Evolutionary conservation across 1,140 invertebrate species (phyloP).

Genomic region (Aphelinus certus): DNA sequence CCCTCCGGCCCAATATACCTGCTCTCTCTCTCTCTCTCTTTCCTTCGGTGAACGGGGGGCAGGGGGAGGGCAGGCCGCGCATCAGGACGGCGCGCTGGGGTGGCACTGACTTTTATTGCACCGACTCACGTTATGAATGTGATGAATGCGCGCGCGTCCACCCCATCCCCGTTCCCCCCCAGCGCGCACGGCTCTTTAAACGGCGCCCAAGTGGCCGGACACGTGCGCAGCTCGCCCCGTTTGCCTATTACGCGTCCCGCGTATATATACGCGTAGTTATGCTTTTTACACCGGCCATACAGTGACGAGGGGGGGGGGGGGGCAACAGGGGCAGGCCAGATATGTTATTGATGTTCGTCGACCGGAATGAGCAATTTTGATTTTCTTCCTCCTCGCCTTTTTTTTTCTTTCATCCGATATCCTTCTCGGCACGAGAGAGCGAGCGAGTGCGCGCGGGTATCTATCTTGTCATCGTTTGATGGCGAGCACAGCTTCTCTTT

Average conservation of each 20-base stretch:
- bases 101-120: conserved; percentile 49
- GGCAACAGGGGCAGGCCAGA: neutral
- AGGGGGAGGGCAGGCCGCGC: neutral
- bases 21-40: neutral
- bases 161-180: conserved; percentile 29
- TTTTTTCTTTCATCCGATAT: neutral
- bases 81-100: neutral
- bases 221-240: conserved; percentile 10
- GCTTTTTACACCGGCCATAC: conserved; percentile 39
- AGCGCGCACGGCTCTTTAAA: conserved; percentile 18
- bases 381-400: conserved; percentile 13
- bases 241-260: no score
- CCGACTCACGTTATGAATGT: conserved; percentile 49
- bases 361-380: conserved; percentile 41
- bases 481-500: neutral
- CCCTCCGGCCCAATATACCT: neutral
- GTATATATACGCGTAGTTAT: conserved; percentile 37
- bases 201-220: conserved; percentile 6
- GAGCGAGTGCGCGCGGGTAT: neutral
- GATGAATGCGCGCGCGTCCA: conserved; percentile 36
- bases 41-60: neutral
- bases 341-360: conserved; percentile 41
- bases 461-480: conserved; percentile 38
- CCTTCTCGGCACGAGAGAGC: neutral
- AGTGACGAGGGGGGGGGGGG: neutral